Evolutionary conservation across 2,888 invertebrate genomes (phyloP).

Genomic region (Cephalotes varians): DNA sequence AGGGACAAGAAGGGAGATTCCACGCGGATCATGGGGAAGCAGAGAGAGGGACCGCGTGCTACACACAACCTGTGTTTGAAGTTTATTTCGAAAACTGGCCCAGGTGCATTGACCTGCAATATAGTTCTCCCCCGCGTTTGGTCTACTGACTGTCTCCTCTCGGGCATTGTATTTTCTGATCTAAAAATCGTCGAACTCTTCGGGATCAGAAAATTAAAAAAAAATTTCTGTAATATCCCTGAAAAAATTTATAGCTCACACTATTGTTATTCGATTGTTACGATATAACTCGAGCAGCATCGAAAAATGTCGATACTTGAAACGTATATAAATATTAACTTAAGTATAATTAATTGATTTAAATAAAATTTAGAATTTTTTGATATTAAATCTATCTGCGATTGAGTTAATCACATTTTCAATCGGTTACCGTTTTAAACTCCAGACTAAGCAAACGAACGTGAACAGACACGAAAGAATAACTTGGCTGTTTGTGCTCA

Average conservation of each 20-base stretch:
- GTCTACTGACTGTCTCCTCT: constrained; percentile 50
- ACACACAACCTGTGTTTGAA: constrained; percentile 71
- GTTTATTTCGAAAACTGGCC: constrained; percentile 82
- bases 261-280: neutral
- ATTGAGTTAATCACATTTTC: neutral
- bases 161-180: no score
- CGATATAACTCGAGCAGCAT: neutral
- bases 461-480: neutral
- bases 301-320: neutral
- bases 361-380: neutral
- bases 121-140: constrained; percentile 8
- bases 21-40: constrained; percentile 7
- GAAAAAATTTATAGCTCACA: neutral
- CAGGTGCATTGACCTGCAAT: constrained; percentile 82
- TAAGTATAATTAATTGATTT: neutral
- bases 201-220: neutral
- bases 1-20: constrained; percentile 60
- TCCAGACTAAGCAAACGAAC: neutral
- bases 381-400: neutral
- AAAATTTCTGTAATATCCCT: neutral
- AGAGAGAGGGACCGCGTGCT: constrained; percentile 19
- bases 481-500: constrained; percentile 4
- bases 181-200: constrained; percentile 26
- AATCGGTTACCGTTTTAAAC: neutral
- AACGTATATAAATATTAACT: neutral